A percentile compares a stretch with the other conserved stretches of the same genome.
phyloP scores from a whole-genome alignment of 2,888 invertebrate species.

The Cynaeus angustus region DNA sequence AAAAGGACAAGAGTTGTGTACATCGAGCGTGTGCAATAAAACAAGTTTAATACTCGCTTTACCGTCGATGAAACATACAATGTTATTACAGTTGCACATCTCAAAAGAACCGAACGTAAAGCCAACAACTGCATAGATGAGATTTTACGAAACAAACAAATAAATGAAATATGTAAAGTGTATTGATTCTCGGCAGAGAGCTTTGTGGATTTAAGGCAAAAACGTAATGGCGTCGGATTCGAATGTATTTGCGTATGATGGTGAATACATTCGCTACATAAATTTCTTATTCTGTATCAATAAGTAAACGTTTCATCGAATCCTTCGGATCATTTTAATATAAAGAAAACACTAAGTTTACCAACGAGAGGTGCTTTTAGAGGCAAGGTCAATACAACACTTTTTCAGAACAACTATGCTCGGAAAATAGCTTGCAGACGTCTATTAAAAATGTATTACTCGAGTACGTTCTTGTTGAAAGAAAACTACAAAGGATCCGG shows the following conservation, averaged over 20 bases:
- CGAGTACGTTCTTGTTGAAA: no score
- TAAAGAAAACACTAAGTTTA: no score
- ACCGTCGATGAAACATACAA: slow-evolving; percentile 22
- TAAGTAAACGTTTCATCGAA: slow-evolving; percentile 8
- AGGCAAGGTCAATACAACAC: no score
- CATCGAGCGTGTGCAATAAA: slow-evolving; percentile 10
- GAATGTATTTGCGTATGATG: slow-evolving; percentile 34
- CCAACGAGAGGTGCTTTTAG: no score
- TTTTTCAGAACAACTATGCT: no score
- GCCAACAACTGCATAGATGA: slow-evolving; percentile 27
- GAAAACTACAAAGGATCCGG: no score
- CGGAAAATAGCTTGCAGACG: no score
- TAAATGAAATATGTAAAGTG: slow-evolving; percentile 44
- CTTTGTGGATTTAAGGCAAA: slow-evolving; percentile 35
- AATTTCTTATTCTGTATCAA: slow-evolving; percentile 31
- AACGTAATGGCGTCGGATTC: slow-evolving; percentile 30
- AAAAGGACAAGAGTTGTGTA: slow-evolving; percentile 24
- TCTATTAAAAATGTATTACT: no score
- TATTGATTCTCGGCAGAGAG: slow-evolving; percentile 33
- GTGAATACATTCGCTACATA: slow-evolving; percentile 25
- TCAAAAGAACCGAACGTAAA: slow-evolving; percentile 31
- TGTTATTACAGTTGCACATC: slow-evolving; percentile 29
- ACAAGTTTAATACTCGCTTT: slow-evolving; percentile 24
- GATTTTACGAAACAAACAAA: slow-evolving; percentile 36
- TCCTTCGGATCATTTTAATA: background rate